Percentiles rank a stretch among this genome's conserved stretches.
Conservation (phyloP, 2,113 vertebrate genomes). For the Paradoxurus hermaphroditus region DNA sequence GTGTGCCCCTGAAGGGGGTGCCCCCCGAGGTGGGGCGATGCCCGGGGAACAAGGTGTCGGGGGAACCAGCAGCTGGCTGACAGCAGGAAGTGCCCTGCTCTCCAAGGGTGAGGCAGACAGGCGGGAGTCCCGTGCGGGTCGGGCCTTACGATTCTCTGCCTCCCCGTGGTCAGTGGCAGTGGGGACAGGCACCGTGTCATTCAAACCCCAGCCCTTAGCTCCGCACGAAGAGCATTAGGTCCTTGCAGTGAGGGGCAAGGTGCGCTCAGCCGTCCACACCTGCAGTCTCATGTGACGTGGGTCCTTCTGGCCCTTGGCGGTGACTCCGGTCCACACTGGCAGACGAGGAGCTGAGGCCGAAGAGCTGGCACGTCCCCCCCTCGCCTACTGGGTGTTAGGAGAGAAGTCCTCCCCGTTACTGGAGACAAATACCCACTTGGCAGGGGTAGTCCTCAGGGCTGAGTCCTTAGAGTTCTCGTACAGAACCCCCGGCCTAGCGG, state of each 20-base stretch:
- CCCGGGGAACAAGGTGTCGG: not conserved
- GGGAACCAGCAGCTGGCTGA: not conserved
- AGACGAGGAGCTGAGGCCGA: rapidly evolving
- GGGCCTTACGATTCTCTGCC: too few species aligned
- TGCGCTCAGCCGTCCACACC: not conserved
- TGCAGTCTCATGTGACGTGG: rapidly evolving
- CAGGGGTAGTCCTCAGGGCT: rapidly evolving
- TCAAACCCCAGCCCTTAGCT: not conserved
- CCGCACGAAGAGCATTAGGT: not conserved
- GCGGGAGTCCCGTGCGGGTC: too few species aligned
- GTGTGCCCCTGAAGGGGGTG: not conserved
- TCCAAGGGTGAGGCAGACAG: not conserved
- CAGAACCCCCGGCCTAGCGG: not conserved
- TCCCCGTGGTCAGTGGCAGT: not conserved
- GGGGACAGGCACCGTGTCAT: not conserved
- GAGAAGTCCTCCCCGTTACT: rapidly evolving
- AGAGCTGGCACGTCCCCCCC: rapidly evolving
- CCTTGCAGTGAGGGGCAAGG: not conserved
- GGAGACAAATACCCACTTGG: not conserved
- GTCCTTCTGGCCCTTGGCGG: rapidly evolving
- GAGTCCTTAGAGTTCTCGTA: not conserved
- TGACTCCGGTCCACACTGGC: too few species aligned
- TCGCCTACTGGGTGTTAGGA: too few species aligned
- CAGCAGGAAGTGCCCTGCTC: not conserved
- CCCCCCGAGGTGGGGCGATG: not conserved